phyloP scores from a whole-genome alignment of 2,797 vertebrate genomes.

The Sardinella longiceps region DNA sequence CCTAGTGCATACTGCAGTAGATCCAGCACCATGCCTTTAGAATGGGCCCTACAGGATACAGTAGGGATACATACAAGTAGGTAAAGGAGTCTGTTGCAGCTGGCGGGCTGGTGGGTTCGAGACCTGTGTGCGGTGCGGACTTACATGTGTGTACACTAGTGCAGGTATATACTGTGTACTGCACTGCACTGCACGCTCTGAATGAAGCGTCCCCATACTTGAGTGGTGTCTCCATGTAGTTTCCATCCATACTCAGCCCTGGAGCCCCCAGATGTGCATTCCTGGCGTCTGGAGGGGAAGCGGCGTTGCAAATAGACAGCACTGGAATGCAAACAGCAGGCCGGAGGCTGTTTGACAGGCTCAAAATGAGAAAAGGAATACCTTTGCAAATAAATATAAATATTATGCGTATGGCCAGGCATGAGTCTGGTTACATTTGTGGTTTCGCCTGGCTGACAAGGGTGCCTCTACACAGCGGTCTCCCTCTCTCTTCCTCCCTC shows the following conservation, averaged over 20 bases:
- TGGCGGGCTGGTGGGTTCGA: no score
- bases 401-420: not conserved
- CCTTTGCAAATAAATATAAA: not conserved
- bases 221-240: not conserved
- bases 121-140: not conserved
- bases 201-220: not conserved
- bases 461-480: not conserved
- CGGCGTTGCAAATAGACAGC: slow-evolving; percentile 39
- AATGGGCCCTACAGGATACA: no score
- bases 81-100: no score
- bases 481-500: not conserved
- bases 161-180: no score
- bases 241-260: not conserved
- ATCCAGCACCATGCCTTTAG: no score
- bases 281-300: slow-evolving; percentile 37
- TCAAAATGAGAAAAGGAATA: slow-evolving; percentile 28
- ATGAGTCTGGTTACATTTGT: not conserved
- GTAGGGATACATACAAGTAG: not conserved
- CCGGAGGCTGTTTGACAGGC: not conserved
- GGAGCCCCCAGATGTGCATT: slow-evolving; percentile 52
- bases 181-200: no score
- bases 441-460: not conserved
- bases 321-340: slow-evolving; percentile 49
- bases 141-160: not conserved
- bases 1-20: no score